Percentiles rank a stretch among this genome's conserved stretches.
Conservation (phyloP, 2,888 invertebrate species). For the Octonoba sinensis region DNA sequence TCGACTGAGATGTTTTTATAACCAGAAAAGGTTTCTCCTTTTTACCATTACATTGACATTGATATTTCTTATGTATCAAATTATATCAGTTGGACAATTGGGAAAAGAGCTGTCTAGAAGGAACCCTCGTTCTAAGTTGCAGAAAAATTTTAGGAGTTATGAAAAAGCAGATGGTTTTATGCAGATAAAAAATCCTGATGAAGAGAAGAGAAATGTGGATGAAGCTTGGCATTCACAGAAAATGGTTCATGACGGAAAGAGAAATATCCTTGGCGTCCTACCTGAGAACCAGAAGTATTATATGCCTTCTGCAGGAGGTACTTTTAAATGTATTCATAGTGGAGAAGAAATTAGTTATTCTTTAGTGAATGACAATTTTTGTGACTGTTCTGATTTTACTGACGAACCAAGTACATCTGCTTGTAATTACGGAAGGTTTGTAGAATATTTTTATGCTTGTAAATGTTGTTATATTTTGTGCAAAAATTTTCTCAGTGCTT, state of each 20-base stretch:
- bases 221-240: background rate
- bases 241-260: background rate
- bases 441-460: slow-evolving; percentile 31
- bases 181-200: slow-evolving; percentile 18
- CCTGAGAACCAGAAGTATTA: slow-evolving; percentile 51
- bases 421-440: slow-evolving; percentile 70
- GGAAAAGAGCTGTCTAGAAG: slow-evolving; percentile 48
- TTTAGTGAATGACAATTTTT: slow-evolving; percentile 91
- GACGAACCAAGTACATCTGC: slow-evolving; percentile 74
- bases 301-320: slow-evolving; percentile 30
- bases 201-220: slow-evolving; percentile 18
- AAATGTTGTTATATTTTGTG: too few relatives aligned
- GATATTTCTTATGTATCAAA: slow-evolving; percentile 57
- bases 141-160: slow-evolving; percentile 50
- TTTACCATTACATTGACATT: slow-evolving; percentile 31
- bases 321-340: slow-evolving; percentile 52
- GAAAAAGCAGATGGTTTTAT: slow-evolving; percentile 60
- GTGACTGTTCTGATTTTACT: slow-evolving; percentile 80
- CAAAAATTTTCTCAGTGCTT: too few relatives aligned
- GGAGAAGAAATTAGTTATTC: slow-evolving; percentile 75
- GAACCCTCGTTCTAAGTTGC: slow-evolving; percentile 23
- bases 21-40: slow-evolving; percentile 31
- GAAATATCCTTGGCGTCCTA: slow-evolving; percentile 44
- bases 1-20: slow-evolving; percentile 31
- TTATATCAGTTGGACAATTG: slow-evolving; percentile 49